Evolutionary conservation across 2,888 invertebrate genomes (phyloP), one percentile per base, ranked within the genome.

Genomic region (Ichneumoninae sp.): DNA sequence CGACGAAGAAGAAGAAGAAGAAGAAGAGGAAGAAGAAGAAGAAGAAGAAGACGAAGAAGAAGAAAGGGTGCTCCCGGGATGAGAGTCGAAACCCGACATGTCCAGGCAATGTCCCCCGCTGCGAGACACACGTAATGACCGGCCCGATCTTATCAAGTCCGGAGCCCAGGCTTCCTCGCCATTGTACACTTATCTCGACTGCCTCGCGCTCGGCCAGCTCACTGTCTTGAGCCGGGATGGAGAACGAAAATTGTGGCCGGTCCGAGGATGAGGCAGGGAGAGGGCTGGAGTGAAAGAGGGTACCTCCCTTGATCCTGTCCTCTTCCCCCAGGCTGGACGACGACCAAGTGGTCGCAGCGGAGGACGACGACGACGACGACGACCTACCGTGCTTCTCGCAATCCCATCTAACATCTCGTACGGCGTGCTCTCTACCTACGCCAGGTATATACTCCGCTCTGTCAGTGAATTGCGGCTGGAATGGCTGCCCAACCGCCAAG

Each of bases 81-180:
- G 91, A 89, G 91, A 91, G 90, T 89, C 90, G 89, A 90, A 90
- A 88, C 88, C 89, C 90, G 88, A 90, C 91, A 91, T 91, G 91
- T 91, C 90, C 90, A 89, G 87, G 89, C 89, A 87, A 85, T 89
- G 89, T 90, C 89, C 89, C 91, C 91, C 87, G 91, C 91, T 92
- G 91, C 82, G 91, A 91, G 91, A 91, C 91, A 91, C 90, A 91
- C 90, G 91, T 92, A 92, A 92, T 92, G 91, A 91, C 91, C 91
- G 89, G 88, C 88, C 90, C 90, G 91, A 92, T 92, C 91, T 92
- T 91, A 92, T 91, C 91, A 91, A 87, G 86, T 85, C 86, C 85
- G 85, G 83, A 83, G 78, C 70, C 76, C 85, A 86, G 83, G 86
- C 87, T 86, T 88, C 88, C 88, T 88, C 87, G 88, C 90, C 90